Evolutionary conservation across 2,113 vertebrate genomes (phyloP).

Genomic region (Bos indicus): DNA sequence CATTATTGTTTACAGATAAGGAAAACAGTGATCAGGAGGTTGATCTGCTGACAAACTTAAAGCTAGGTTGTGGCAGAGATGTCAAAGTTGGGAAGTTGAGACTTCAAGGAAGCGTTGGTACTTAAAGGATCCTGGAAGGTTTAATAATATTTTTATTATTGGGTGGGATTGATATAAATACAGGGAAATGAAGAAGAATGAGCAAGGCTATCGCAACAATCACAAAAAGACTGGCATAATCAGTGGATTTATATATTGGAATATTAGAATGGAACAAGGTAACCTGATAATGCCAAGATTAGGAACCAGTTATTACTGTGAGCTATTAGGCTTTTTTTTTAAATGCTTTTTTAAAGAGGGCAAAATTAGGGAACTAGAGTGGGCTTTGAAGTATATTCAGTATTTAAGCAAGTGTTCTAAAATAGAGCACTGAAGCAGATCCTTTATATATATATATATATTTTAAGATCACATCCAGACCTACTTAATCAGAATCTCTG

Average conservation of each 20-base stretch:
- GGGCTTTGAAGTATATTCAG: neutral
- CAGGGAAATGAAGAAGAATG: neutral
- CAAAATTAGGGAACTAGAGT: neutral
- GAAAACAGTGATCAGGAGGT: neutral
- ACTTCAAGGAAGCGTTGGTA: neutral
- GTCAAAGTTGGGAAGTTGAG: neutral
- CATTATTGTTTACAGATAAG: neutral
- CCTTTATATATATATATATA: neutral
- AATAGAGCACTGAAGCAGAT: neutral
- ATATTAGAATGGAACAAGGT: neutral
- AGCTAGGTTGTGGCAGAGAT: neutral
- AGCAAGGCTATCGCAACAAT: neutral
- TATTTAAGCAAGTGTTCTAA: neutral
- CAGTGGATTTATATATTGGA: neutral
- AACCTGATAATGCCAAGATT: neutral
- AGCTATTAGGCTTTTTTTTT: neutral
- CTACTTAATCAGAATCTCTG: neutral
- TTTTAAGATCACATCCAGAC: neutral
- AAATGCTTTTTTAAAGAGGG: neutral
- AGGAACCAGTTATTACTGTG: neutral
- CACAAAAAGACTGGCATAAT: neutral
- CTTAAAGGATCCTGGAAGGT: neutral
- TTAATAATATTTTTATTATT: neutral
- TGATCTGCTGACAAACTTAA: neutral
- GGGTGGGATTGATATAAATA: neutral